These are phyloP conservation scores for Apamea sordens DNA, from an alignment of 2,888 invertebrate species.

Conservation along the genomic window DNA sequence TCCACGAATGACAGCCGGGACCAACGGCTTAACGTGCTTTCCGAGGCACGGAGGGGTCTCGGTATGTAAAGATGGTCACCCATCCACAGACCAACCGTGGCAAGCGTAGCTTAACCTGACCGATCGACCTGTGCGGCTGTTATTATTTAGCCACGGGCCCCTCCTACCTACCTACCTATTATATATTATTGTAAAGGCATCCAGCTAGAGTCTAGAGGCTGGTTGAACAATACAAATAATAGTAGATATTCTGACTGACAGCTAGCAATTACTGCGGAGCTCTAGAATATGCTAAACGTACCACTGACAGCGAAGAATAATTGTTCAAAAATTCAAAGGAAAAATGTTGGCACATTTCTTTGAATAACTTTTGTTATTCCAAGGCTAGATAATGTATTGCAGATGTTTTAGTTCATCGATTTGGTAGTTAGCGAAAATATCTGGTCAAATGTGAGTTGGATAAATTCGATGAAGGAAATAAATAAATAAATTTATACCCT, in stretches of 20 bases:
- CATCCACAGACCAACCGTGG: too few species aligned
- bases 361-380: slow-evolving; percentile 9
- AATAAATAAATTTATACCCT: neutral
- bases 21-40: too few species aligned
- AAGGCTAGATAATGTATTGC: slow-evolving; percentile 21
- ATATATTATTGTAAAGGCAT: neutral
- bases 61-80: too few species aligned
- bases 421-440: neutral
- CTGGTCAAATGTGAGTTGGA: too few species aligned
- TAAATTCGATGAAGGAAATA: neutral
- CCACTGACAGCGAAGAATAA: slow-evolving; percentile 47
- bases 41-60: too few species aligned
- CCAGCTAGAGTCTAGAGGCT: neutral
- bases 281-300: slow-evolving; percentile 48
- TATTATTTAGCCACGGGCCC: too few species aligned
- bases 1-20: too few species aligned
- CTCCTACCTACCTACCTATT: too few species aligned
- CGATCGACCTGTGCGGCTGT: too few species aligned
- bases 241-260: slow-evolving; percentile 27
- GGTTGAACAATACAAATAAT: slow-evolving; percentile 32
- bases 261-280: slow-evolving; percentile 47
- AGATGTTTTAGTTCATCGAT: slow-evolving; percentile 41
- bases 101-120: too few species aligned
- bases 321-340: slow-evolving; percentile 44
- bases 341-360: slow-evolving; percentile 52